These are phyloP conservation scores for Sigmodon hispidus DNA, from an alignment of 2,113 vertebrate species.

Conservation along the genomic window DNA sequence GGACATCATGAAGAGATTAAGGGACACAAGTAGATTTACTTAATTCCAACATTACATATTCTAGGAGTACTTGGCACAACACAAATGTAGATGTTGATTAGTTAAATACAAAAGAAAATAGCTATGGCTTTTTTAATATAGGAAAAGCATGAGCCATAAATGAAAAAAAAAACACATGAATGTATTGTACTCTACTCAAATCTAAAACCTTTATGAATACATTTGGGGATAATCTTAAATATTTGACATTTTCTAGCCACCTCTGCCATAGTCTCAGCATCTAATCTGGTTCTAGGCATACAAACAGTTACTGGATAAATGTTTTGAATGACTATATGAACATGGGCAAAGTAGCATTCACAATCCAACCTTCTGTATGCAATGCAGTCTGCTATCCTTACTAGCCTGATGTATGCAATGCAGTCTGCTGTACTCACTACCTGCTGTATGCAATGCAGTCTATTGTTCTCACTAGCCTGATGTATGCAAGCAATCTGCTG, in stretches of 20 bases:
- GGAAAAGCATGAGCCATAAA: background rate
- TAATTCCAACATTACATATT: background rate
- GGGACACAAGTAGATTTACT: too few relatives aligned
- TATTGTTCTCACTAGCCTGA: too few relatives aligned
- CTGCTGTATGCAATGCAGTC: background rate
- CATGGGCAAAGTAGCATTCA: background rate
- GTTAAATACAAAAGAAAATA: background rate
- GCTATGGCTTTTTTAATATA: background rate
- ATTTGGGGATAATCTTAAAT: background rate
- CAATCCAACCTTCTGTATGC: background rate
- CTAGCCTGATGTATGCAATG: too few relatives aligned
- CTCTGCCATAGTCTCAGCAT: background rate
- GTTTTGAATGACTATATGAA: background rate
- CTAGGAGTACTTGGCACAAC: background rate
- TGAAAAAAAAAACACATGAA: background rate
- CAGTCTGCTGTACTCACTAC: background rate
- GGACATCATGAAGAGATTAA: too few relatives aligned
- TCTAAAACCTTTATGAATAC: background rate
- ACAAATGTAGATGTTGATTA: background rate
- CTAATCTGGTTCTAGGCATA: background rate
- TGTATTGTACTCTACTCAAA: too few relatives aligned
- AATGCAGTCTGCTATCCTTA: background rate
- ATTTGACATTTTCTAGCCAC: background rate
- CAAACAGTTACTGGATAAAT: background rate
- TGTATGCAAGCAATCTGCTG: too few relatives aligned